phyloP scores from a whole-genome alignment of 2,113 vertebrate species.

The Parus major region DNA sequence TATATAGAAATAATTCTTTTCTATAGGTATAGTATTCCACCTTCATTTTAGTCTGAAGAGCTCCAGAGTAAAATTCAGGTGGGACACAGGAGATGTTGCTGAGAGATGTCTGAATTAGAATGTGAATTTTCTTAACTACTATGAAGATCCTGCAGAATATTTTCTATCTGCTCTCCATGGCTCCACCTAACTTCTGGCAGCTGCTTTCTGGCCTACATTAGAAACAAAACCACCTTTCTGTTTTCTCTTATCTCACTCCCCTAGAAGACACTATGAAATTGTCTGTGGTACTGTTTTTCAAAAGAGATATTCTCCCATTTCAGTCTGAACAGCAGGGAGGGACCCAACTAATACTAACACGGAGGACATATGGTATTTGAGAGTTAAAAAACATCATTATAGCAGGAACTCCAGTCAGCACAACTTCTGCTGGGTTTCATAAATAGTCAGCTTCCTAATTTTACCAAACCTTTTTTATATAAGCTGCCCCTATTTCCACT shows the following conservation, averaged over 20 bases:
- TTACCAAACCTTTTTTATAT: background rate
- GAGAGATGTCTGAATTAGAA: background rate
- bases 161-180: background rate
- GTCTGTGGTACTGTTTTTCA: background rate
- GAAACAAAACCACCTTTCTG: background rate
- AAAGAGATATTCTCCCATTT: background rate
- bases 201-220: background rate
- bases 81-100: background rate
- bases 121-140: background rate
- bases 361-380: background rate
- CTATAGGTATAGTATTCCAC: background rate
- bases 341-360: background rate
- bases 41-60: background rate
- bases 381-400: background rate
- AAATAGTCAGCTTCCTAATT: background rate
- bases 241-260: background rate
- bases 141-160: background rate
- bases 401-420: background rate
- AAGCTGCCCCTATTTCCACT: background rate
- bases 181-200: background rate
- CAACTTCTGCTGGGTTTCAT: background rate
- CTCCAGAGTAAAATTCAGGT: constrained; percentile 15
- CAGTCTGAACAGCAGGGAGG: background rate
- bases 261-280: background rate
- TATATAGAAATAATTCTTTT: background rate